Evolutionary conservation across 2,888 invertebrate genomes (phyloP).

Genomic region (Xanthia togata): DNA sequence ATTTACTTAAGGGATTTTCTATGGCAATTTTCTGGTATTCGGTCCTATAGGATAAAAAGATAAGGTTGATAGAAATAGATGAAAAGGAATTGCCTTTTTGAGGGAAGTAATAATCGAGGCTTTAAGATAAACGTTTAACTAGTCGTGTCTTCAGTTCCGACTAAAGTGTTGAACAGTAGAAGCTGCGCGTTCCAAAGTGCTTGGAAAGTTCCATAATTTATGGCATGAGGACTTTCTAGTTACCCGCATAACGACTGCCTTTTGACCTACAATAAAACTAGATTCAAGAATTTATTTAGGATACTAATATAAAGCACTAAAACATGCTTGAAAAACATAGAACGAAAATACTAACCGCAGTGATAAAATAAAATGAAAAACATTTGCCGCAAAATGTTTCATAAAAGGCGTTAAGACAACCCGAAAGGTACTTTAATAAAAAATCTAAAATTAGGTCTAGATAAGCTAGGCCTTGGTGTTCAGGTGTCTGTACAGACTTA

Average conservation of each 20-base stretch:
- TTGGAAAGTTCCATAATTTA: conserved; percentile 40
- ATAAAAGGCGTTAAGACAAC: conserved; percentile 40
- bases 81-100: conserved; percentile 2
- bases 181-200: conserved; percentile 11
- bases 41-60: conserved; percentile 19
- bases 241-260: conserved; percentile 27
- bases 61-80: conserved; percentile 10
- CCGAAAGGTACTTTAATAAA: conserved; percentile 45
- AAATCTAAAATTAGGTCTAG: conserved; percentile 41
- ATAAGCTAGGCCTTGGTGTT: conserved; percentile 43
- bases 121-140: not conserved
- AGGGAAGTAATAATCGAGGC: not conserved
- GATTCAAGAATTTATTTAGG: not conserved
- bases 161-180: conserved; percentile 20
- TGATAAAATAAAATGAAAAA: conserved; percentile 16
- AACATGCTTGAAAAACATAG: not conserved
- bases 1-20: conserved; percentile 28
- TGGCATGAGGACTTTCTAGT: conserved; percentile 25
- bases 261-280: conserved; percentile 21
- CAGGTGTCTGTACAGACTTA: conserved; percentile 65
- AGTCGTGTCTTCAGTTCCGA: conserved; percentile 5
- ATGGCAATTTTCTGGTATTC: not conserved
- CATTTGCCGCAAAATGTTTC: conserved; percentile 26
- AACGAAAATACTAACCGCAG: conserved; percentile 9
- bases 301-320: not conserved